Evolutionary conservation across 92 coral and sea anemone genomes (phyloP).

Genomic region (Phenganax subtilis): DNA sequence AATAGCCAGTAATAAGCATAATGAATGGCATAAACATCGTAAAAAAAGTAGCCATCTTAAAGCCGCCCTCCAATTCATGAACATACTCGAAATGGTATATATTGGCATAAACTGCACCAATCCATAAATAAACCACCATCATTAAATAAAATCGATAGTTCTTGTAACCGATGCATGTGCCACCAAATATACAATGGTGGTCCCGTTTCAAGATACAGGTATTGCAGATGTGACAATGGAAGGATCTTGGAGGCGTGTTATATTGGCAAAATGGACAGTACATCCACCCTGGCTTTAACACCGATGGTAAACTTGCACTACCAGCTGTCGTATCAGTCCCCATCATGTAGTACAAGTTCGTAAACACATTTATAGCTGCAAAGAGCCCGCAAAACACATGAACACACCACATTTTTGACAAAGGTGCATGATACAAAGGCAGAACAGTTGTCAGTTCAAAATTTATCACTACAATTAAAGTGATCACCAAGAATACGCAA

Average conservation of each 20-base stretch:
- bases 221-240: slow-evolving; percentile 86
- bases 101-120: slow-evolving; percentile 90
- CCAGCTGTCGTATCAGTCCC: slow-evolving; percentile 79
- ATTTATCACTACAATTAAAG: slow-evolving; percentile 64
- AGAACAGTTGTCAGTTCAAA: slow-evolving; percentile 80
- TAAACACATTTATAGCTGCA: slow-evolving; percentile 79
- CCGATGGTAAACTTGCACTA: slow-evolving; percentile 75
- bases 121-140: slow-evolving; percentile 79
- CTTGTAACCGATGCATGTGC: slow-evolving; percentile 84
- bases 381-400: slow-evolving; percentile 72
- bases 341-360: slow-evolving; percentile 78
- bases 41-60: slow-evolving; percentile 67
- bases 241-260: slow-evolving; percentile 82
- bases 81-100: slow-evolving; percentile 80
- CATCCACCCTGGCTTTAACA: slow-evolving; percentile 87
- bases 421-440: slow-evolving; percentile 74
- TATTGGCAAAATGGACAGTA: slow-evolving; percentile 93
- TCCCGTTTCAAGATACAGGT: slow-evolving; percentile 84
- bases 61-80: slow-evolving; percentile 60
- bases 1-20: slow-evolving; percentile 70
- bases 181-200: slow-evolving; percentile 92
- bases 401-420: slow-evolving; percentile 60
- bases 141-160: slow-evolving; percentile 90
- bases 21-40: slow-evolving; percentile 82
- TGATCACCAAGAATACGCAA: slow-evolving; percentile 66